Evolutionary conservation across 1,140 invertebrate species (phyloP).

Genomic region (Coenobita brevimanus): DNA sequence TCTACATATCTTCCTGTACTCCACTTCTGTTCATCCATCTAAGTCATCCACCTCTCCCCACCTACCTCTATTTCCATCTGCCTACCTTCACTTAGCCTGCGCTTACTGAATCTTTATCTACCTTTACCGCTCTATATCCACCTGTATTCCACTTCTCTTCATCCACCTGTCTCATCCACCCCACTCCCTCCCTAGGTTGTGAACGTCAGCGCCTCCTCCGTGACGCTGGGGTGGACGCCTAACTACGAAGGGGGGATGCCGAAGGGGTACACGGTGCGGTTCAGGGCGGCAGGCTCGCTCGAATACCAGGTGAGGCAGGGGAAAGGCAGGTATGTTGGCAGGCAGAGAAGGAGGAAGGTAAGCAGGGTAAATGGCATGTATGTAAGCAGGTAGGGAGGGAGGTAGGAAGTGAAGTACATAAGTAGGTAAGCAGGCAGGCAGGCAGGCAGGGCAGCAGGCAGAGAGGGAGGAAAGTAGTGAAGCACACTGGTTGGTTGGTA

Average conservation of each 20-base stretch:
- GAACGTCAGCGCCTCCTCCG: conserved; percentile 91
- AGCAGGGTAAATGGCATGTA: background rate
- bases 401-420: too few species aligned
- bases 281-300: conserved; percentile 72
- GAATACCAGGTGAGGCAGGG: conserved; percentile 37
- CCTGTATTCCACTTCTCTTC: background rate
- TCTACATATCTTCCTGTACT: background rate
- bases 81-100: too few species aligned
- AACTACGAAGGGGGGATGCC: conserved; percentile 95
- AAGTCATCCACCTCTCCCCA: background rate
- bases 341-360: background rate
- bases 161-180: background rate
- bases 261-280: conserved; percentile 88
- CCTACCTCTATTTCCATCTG: background rate
- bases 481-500: too few species aligned
- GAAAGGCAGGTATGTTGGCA: background rate
- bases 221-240: conserved; percentile 89
- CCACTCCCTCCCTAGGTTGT: conserved; percentile 77
- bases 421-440: too few species aligned
- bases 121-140: too few species aligned
- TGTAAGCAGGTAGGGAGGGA: background rate
- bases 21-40: background rate
- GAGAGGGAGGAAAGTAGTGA: too few species aligned
- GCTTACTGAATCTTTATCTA: too few species aligned
- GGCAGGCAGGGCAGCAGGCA: too few species aligned